Evolutionary conservation across 2,113 vertebrate genomes (phyloP).

Genomic region (Thermophis baileyi): DNA sequence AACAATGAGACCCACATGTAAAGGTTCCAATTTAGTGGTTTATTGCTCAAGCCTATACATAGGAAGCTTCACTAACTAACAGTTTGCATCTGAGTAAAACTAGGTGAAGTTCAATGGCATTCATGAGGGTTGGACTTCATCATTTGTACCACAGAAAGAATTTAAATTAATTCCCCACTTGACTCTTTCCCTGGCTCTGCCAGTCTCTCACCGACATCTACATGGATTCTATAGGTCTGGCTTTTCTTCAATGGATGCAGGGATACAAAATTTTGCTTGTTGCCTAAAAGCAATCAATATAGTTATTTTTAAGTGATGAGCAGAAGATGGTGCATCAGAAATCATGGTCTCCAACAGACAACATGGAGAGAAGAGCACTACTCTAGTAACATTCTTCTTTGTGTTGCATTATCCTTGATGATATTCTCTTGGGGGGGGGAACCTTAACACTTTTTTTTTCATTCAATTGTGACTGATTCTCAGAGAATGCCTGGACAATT

Average conservation of each 20-base stretch:
- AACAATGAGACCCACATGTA: background rate
- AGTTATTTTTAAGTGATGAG: background rate
- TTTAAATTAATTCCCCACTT: background rate
- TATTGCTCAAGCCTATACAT: background rate
- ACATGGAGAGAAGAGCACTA: background rate
- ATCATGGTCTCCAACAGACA: background rate
- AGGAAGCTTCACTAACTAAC: background rate
- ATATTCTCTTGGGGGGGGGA: background rate
- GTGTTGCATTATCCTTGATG: background rate
- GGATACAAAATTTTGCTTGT: background rate
- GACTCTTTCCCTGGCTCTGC: too few species aligned
- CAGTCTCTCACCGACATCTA: background rate
- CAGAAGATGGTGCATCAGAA: background rate
- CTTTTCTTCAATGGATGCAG: background rate
- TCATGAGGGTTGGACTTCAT: background rate
- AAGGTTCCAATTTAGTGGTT: background rate
- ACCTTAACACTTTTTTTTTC: background rate
- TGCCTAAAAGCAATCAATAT: background rate
- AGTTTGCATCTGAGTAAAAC: background rate
- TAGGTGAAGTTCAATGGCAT: background rate
- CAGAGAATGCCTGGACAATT: background rate
- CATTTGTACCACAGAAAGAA: background rate
- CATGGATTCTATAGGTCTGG: background rate
- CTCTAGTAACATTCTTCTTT: background rate
- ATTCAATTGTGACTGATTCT: background rate